These are phyloP conservation scores for Temnothorax unifasciatus DNA, from an alignment of 2,888 invertebrate species.

Conservation along the genomic window DNA sequence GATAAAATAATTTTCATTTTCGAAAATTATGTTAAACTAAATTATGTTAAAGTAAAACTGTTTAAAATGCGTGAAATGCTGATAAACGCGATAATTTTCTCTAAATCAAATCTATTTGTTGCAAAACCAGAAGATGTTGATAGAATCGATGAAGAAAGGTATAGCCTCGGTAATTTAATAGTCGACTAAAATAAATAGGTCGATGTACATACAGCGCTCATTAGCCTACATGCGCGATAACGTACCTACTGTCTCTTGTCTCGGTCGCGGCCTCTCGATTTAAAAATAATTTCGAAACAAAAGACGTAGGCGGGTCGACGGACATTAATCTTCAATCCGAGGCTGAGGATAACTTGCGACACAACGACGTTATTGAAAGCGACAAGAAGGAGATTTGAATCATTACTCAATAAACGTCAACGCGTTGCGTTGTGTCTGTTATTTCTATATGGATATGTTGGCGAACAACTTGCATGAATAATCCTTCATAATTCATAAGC, in stretches of 20 bases:
- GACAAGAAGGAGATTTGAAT: slow-evolving; percentile 6
- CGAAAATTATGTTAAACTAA: not conserved
- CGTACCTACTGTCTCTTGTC: not conserved
- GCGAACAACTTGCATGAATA: not conserved
- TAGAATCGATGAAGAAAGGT: not conserved
- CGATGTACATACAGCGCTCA: slow-evolving; percentile 11
- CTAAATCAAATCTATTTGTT: not conserved
- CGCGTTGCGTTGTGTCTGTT: not conserved
- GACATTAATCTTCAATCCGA: slow-evolving; percentile 39
- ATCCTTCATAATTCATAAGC: not conserved
- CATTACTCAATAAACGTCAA: slow-evolving; percentile 10
- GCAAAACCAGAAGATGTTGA: not conserved
- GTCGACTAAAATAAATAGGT: slow-evolving; percentile 30
- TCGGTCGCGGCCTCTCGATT: slow-evolving; percentile 5
- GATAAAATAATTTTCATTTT: not conserved
- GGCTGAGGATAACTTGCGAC: not conserved
- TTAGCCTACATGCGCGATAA: slow-evolving; percentile 18
- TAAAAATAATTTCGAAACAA: slow-evolving; percentile 58
- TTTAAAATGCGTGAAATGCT: not conserved
- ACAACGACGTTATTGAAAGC: slow-evolving; percentile 6
- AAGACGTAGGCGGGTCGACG: slow-evolving; percentile 7
- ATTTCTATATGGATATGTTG: not conserved
- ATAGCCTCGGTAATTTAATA: slow-evolving; percentile 9
- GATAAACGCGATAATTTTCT: not conserved
- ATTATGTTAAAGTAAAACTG: too few relatives aligned